Conservation (phyloP, 2,797 vertebrate genomes). For the Moxostoma hubbsi region DNA sequence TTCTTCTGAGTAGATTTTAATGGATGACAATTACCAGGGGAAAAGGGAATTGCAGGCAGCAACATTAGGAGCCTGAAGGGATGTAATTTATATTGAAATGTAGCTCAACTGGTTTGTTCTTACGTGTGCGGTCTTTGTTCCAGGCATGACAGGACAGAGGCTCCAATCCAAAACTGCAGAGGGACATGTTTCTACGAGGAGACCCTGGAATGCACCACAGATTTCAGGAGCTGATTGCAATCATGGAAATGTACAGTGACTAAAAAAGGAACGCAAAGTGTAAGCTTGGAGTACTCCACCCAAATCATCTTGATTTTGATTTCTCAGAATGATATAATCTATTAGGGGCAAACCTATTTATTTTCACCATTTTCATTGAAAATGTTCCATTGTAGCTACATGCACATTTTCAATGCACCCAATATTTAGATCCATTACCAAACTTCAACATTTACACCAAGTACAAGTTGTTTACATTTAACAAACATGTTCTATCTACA, state of each 20-base stretch:
- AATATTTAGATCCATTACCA: background rate
- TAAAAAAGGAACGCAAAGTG: conserved; percentile 22
- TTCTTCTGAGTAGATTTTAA: conserved; percentile 58
- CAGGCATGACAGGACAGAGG: conserved; percentile 83
- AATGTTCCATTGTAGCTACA: background rate
- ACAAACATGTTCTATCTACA: background rate
- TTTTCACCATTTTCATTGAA: background rate
- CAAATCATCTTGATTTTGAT: background rate
- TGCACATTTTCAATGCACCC: background rate
- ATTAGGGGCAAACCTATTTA: background rate
- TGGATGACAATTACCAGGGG: conserved; percentile 49
- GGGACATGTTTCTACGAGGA: conserved; percentile 76
- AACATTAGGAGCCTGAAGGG: conserved; percentile 18
- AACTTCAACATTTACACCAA: background rate
- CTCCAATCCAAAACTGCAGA: conserved; percentile 80
- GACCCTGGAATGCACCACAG: conserved; percentile 70
- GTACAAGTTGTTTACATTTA: background rate
- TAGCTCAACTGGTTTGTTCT: conserved; percentile 49
- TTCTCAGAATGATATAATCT: background rate
- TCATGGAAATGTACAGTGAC: conserved; percentile 52
- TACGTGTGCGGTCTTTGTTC: conserved; percentile 79
- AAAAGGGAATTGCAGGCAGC: conserved; percentile 50
- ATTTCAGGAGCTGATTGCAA: conserved; percentile 31
- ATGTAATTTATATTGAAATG: conserved; percentile 19
- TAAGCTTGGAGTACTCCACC: conserved; percentile 1